Base-by-base conservation (phyloP, 2,888 invertebrate genomes). In the Trypoxylon attenuatum region DNA sequence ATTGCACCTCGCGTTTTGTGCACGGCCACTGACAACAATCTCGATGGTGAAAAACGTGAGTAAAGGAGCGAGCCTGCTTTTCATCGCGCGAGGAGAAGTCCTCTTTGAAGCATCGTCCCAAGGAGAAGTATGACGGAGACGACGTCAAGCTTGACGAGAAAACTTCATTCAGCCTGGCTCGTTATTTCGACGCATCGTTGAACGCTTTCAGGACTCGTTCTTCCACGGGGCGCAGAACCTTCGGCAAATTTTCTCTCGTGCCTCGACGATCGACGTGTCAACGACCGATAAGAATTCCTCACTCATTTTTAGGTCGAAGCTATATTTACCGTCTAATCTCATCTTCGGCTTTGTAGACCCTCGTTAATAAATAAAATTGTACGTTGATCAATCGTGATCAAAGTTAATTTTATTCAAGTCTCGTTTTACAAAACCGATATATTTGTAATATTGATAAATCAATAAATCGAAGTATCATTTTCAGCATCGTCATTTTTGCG, bases 101-200 rank as follows among this genome's bases (percentile, higher is more conserved):
- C 41, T 22, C 13, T 18, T 22, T 15, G 42, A 25, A 13, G 6
- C 39, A 15, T 21, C 18, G 21, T 47, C 42, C 22, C 46, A 50
- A 47, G 25, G 33, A 54, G 41, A n/a, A 65, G 29, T 39, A 51
- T 15, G 50, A 53, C 25, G 55, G 29, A 43, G 51, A 47, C 51
- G 39, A 23, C 13, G 15, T 29, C 22, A 53, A 64, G 19, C 46
- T 29, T 29, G 57, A 64, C 41, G 51, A n/a, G n/a, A 55, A 66
- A 47, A 67, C 46, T 49, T 43, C 67, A 65, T 66, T 68, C 67
- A 67, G 5, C 55, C 3, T 10, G 25, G 47, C 67, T 68, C 68
- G 67, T 68, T 68, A 68, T 68, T 68, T 68, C 29, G 67, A 67
- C 49, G 67, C 68, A 27, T 56, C 60, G 68, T 45, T 41, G 67